phyloP scores from a whole-genome alignment of 1,140 invertebrate genomes.

The Hylaeus volcanicus region DNA sequence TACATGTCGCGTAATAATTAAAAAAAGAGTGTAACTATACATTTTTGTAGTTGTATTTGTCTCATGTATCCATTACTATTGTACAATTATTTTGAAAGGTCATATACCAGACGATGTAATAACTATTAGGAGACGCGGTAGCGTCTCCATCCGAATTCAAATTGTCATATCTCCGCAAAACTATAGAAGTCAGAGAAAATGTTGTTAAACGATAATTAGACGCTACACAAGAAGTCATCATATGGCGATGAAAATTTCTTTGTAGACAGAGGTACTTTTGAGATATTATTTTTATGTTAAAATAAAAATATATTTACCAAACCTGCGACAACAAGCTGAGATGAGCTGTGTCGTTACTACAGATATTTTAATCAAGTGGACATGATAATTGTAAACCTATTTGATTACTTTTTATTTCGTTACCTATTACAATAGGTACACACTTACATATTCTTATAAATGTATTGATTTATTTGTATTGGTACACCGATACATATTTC shows the following conservation, averaged over 20 bases:
- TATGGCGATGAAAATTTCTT: background rate
- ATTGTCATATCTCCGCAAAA: background rate
- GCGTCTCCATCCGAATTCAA: no score
- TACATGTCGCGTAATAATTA: background rate
- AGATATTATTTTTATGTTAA: background rate
- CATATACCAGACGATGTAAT: background rate
- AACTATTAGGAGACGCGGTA: background rate
- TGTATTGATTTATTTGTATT: background rate
- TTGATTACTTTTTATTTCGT: background rate
- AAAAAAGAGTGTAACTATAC: background rate
- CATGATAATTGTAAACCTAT: background rate
- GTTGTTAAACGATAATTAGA: background rate
- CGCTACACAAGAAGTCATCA: background rate
- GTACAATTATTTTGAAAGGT: slow-evolving; percentile 6
- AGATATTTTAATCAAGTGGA: background rate
- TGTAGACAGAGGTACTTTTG: background rate
- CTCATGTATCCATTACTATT: background rate
- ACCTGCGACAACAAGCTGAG: background rate
- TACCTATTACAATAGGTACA: no score
- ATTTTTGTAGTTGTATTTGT: background rate
- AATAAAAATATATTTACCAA: background rate
- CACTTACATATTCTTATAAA: background rate
- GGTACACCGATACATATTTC: background rate
- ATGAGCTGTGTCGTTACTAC: background rate
- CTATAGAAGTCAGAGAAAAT: background rate